Evolutionary conservation across 35 echinoderm and acorn worm species (phyloP), one percentile per base, ranked within the genome.

Genomic region (Patiria miniata): DNA sequence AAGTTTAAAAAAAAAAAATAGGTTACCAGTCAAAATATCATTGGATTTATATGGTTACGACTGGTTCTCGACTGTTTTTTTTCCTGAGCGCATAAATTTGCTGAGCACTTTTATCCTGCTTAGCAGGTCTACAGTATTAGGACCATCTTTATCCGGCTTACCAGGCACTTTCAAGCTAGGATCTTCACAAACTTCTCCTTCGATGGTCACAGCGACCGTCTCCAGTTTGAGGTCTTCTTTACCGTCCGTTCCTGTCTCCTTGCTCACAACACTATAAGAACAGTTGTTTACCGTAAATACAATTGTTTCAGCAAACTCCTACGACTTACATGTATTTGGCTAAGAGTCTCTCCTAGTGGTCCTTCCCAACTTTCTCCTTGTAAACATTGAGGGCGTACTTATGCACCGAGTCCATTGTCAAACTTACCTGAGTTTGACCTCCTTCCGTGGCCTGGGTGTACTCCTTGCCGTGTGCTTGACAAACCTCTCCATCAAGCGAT

Each of bases 341-440:
- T 58, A 15, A 58, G 55, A n/a, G 14, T 58, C 14, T 14, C 55
- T 15, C 14, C 55, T 58, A 58, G 55, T 58, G n/a, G n/a, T n/a
- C n/a, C 4, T 47, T 47, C 12, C 42, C 42, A 47, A 47, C 42
- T 47, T 47, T 47, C 42, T n/a, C n/a, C n/a, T n/a, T n/a, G n/a
- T n/a, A n/a, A n/a, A n/a, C n/a, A 47, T 47, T 47, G 42, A 4
- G 12, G 12, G 4, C 4, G 12, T 6, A 4, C 42, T 47, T 4
- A 47, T 47, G 42, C 12, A 6, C 4, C 42, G 42, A 47, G 4
- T 47, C 42, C 14, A 22, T n/a, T n/a, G n/a, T n/a, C n/a, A n/a
- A n/a, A 82, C 89, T 83, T 89, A 99, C 96, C 87, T 94, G 37
- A 99, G 28, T 92, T 94, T 86, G 14, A 95, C 96, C 30, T 99